Base-by-base conservation (phyloP, 2,888 invertebrate genomes). In the Baronia brevicornis region DNA sequence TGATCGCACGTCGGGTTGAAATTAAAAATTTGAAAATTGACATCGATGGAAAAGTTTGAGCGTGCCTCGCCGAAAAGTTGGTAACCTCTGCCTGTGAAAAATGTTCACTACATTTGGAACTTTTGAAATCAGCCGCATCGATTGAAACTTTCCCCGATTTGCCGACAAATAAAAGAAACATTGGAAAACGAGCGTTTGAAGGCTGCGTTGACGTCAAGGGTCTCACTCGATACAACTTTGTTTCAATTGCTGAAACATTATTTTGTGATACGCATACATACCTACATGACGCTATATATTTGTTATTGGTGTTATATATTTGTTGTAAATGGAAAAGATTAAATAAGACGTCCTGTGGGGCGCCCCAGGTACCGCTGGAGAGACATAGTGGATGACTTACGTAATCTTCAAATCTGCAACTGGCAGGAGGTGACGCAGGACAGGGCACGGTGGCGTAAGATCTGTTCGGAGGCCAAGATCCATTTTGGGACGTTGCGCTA, bases 1-100 rank as follows among this genome's bases (percentile, higher is more conserved):
- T 33, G 39, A 49, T 54, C 51, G 50, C 51, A 46, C 48, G 44
- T 35, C 35, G 29, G 13, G 28, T 19, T 28, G 21, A 32, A 43
- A 38, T 33, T 37, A 29, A 35, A 47, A 33, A 40, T 32, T 44
- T 35, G 42, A 34, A 23, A 22, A 30, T 29, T 30, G 30, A 33
- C 33, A 33, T 27, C 26, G 14, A 21, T 20, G 19, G 4, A 9
- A 17, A 33, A 33, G 33, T 33, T 33, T n/a, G 5, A 10, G 14
- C 14, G 18, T 5, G 9, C 20, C 15, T 18, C 19, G 21, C 37
- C 36, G 28, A 28, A 32, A 36, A 33, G 36, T 32, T 36, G 14
- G 27, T 9, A 6, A 19, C n/a, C 26, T 15, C 11, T 15, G 34
- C 26, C 28, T 26, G 29, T 23, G 11, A 24, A 28, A 23, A 12